Evolutionary conservation across 2,888 invertebrate species (phyloP).

Genomic region (Caenorhabditis auriculariae): DNA sequence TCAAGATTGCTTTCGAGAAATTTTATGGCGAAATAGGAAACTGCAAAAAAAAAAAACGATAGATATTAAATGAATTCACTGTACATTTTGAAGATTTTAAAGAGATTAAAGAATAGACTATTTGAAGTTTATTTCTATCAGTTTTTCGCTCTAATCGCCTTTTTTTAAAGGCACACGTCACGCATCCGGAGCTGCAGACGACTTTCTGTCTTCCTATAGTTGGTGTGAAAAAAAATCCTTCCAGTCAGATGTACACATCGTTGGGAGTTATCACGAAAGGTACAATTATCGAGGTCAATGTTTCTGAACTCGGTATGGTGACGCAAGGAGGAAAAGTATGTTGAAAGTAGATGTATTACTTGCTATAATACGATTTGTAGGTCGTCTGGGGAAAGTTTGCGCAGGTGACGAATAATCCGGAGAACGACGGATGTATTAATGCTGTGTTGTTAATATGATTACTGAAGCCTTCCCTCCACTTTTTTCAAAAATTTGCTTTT

Average conservation of each 20-base stretch:
- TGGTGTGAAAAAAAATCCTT: conserved; percentile 98
- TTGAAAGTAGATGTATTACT: background rate
- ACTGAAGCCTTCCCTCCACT: background rate
- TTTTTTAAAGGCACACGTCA: conserved; percentile 98
- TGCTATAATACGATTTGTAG: conserved; percentile 66
- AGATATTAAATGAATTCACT: too few species aligned
- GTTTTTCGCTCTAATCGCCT: too few species aligned
- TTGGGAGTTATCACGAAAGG: conserved; percentile 96
- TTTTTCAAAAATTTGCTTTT: background rate
- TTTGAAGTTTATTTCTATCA: background rate
- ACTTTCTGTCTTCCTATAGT: conserved; percentile 96
- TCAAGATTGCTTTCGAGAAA: too few species aligned
- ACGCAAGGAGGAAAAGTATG: conserved; percentile 84
- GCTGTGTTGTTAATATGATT: conserved; percentile 88
- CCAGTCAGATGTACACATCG: conserved; percentile 92
- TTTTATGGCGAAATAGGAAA: too few species aligned
- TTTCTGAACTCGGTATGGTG: conserved; percentile 95
- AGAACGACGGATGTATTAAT: conserved; percentile 99
- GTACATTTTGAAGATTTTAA: background rate
- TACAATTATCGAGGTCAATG: conserved; percentile 73
- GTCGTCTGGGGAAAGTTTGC: conserved; percentile 99
- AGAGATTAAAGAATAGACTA: background rate
- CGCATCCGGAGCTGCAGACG: conserved; percentile 97
- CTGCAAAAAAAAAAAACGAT: too few species aligned
- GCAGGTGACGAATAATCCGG: conserved; percentile 95